phyloP scores from a whole-genome alignment of 1,140 invertebrate species.

The Aricia agestis region DNA sequence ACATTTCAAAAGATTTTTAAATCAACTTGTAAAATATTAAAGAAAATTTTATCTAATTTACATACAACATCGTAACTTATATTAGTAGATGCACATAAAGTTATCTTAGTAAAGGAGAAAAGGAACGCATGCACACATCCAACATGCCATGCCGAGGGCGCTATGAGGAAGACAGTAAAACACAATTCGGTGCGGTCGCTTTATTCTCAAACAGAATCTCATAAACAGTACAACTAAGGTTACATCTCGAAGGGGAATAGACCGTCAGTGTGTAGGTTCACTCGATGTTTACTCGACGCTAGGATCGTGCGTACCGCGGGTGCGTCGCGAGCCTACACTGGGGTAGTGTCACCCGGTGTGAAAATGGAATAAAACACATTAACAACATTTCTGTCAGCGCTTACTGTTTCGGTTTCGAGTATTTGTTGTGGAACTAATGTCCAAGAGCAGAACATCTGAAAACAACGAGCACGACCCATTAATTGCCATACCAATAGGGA shows the following conservation, averaged over 20 bases:
- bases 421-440: conserved; percentile 72
- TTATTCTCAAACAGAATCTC: conserved; percentile 65
- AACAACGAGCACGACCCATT: conserved; percentile 69
- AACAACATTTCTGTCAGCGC: conserved; percentile 67
- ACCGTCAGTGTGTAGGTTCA: conserved; percentile 51
- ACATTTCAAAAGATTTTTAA: not conserved
- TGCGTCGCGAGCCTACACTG: conserved; percentile 38
- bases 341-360: conserved; percentile 53
- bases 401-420: conserved; percentile 70
- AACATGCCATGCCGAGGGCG: conserved; percentile 67
- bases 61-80: conserved; percentile 8
- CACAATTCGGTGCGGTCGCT: conserved; percentile 70
- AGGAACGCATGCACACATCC: conserved; percentile 60
- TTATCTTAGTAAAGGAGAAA: conserved; percentile 27
- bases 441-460: conserved; percentile 74
- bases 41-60: not conserved
- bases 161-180: conserved; percentile 64
- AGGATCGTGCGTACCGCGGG: conserved; percentile 42
- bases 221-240: conserved; percentile 55
- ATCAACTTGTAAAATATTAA: not conserved
- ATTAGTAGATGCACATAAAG: conserved; percentile 27
- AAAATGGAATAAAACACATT: conserved; percentile 64
- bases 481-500: conserved; percentile 47
- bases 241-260: conserved; percentile 56
- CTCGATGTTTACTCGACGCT: conserved; percentile 40